A percentile compares a stretch with the other conserved stretches of the same genome.
Evolutionary conservation across 2,113 vertebrate species (phyloP).

Genomic region (Notothenia coriiceps): DNA sequence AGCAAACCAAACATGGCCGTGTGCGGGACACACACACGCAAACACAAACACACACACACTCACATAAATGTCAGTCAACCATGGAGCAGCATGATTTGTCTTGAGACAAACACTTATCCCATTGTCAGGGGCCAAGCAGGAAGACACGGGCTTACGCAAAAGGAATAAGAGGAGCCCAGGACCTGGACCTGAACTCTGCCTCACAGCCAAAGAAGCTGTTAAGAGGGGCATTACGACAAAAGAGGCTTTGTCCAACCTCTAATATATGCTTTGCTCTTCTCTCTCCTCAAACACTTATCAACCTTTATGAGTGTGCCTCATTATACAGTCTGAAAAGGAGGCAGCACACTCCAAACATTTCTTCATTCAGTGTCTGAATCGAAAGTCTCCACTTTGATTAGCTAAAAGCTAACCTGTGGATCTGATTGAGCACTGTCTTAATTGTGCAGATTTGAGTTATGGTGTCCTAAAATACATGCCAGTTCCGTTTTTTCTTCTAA

Average conservation of each 20-base stretch:
- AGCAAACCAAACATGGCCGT: conserved; percentile 75
- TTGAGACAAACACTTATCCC: conserved; percentile 81
- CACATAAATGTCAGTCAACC: conserved; percentile 61
- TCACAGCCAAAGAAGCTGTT: conserved; percentile 69
- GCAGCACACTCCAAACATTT: conserved; percentile 29
- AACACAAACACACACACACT: conserved; percentile 23
- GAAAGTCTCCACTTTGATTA: conserved; percentile 7
- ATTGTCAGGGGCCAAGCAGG: conserved; percentile 76
- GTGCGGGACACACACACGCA: conserved; percentile 10
- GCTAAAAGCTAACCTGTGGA: conserved; percentile 19
- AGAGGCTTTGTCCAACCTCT: conserved; percentile 73
- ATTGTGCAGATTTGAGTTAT: conserved; percentile 42
- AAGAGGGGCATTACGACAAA: conserved; percentile 74
- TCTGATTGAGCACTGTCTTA: conserved; percentile 39
- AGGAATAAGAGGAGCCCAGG: conserved; percentile 71
- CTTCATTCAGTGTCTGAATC: conserved; percentile 20
- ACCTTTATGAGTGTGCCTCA: conserved; percentile 35
- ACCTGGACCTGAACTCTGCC: conserved; percentile 77
- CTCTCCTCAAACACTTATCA: conserved; percentile 65
- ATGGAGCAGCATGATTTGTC: conserved; percentile 63
- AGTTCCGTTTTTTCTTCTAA: conserved; percentile 41
- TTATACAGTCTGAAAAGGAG: conserved; percentile 41
- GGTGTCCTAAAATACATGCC: conserved; percentile 32
- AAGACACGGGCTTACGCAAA: conserved; percentile 74
- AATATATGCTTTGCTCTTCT: conserved; percentile 68